Conservation (phyloP, 2,113 vertebrate species). For the Anoplopoma fimbria region DNA sequence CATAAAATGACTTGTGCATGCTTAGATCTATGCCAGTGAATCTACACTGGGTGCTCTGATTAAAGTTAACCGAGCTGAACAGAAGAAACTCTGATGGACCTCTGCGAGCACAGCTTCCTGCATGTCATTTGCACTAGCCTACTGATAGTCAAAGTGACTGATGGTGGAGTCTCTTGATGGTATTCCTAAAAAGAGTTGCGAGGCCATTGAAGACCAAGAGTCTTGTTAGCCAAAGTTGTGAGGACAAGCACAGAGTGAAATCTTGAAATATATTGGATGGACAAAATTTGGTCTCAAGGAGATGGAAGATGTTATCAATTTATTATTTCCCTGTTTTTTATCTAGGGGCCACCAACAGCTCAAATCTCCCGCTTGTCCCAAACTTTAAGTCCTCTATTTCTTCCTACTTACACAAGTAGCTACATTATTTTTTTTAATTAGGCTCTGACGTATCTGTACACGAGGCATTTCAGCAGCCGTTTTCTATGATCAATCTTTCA, state of each 20-base stretch:
- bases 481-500: no score
- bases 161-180: background rate
- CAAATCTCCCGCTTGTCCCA: background rate
- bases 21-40: slow-evolving; percentile 11
- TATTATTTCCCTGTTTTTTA: background rate
- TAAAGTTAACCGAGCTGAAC: slow-evolving; percentile 30
- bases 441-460: no score
- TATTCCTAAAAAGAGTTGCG: background rate
- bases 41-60: slow-evolving; percentile 15
- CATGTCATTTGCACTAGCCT: background rate
- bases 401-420: no score
- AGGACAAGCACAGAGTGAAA: background rate
- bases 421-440: no score
- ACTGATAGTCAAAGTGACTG: background rate
- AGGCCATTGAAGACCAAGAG: background rate
- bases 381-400: background rate
- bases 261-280: background rate
- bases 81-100: slow-evolving; percentile 26
- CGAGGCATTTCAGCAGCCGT: no score
- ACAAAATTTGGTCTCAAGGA: background rate
- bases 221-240: background rate
- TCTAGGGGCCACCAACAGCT: background rate
- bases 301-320: background rate
- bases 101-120: background rate
- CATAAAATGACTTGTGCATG: slow-evolving; percentile 23